Evolutionary conservation across 2,888 invertebrate species (phyloP).

Genomic region (Cephus pulcher): DNA sequence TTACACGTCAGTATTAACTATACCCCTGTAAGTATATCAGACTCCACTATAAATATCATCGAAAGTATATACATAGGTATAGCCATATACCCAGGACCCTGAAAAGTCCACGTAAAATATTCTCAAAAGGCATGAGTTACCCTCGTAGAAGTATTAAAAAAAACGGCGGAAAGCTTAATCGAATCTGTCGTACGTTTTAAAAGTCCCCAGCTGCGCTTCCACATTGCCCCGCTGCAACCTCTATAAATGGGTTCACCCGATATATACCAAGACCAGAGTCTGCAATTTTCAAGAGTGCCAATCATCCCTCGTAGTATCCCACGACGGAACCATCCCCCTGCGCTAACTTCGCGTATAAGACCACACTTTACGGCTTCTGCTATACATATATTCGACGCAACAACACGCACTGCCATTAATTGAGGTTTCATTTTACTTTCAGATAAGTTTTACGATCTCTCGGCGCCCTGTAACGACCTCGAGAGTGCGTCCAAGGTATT

Average conservation of each 20-base stretch:
- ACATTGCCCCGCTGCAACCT: background rate
- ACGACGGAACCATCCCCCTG: background rate
- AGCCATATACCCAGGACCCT: background rate
- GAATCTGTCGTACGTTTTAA: slow-evolving; percentile 40
- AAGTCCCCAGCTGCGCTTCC: slow-evolving; percentile 15
- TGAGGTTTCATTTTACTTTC: slow-evolving; percentile 8
- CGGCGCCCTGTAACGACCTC: background rate
- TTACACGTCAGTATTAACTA: background rate
- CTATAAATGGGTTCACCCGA: background rate
- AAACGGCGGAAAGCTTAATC: slow-evolving; percentile 27
- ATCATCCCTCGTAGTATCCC: background rate
- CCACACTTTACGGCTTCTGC: background rate
- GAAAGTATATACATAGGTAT: background rate
- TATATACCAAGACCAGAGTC: background rate
- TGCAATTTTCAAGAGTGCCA: background rate
- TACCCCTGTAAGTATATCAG: background rate
- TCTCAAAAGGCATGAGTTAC: background rate
- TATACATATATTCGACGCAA: background rate
- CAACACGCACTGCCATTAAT: background rate
- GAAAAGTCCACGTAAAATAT: background rate
- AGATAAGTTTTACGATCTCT: slow-evolving; percentile 6
- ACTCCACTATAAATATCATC: background rate
- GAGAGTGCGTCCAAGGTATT: background rate
- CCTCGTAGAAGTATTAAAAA: background rate
- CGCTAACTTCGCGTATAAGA: background rate